Evolutionary conservation across 2,888 invertebrate genomes (phyloP).

Genomic region (Loripinus fragilis): DNA sequence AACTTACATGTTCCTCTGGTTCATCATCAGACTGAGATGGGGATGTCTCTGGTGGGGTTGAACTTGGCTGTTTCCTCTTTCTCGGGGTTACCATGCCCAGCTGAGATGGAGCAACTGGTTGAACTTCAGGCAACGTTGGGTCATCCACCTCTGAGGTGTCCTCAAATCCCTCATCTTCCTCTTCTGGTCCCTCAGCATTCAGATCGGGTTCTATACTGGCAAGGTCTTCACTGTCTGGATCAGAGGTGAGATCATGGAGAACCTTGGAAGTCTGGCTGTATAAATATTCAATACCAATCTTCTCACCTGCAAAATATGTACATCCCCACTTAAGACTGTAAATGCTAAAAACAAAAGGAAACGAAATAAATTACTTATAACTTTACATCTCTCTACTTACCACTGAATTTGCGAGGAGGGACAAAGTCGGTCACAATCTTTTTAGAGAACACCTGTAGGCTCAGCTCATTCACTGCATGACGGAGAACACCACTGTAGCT

Average conservation of each 20-base stretch:
- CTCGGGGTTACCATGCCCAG: slow-evolving; percentile 19
- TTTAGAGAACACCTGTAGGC: slow-evolving; percentile 30
- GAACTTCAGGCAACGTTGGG: slow-evolving; percentile 20
- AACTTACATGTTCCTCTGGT: slow-evolving; percentile 28
- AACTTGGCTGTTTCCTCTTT: slow-evolving; percentile 21
- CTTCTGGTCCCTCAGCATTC: background rate
- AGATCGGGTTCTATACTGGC: slow-evolving; percentile 3
- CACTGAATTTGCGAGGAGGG: slow-evolving; percentile 20
- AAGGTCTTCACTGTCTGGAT: slow-evolving; percentile 19
- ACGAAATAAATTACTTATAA: too few relatives aligned
- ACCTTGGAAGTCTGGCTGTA: slow-evolving; percentile 43
- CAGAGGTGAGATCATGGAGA: slow-evolving; percentile 25
- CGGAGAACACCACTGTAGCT: slow-evolving; percentile 40
- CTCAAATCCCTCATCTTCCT: slow-evolving; percentile 51
- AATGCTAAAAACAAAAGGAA: background rate
- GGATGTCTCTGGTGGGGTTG: slow-evolving; percentile 4
- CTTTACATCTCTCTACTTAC: background rate
- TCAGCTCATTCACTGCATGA: slow-evolving; percentile 39
- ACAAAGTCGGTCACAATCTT: slow-evolving; percentile 27
- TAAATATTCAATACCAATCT: slow-evolving; percentile 61
- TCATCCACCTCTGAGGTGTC: slow-evolving; percentile 36
- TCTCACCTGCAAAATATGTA: slow-evolving; percentile 46
- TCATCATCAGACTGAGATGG: slow-evolving; percentile 6
- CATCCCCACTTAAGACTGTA: too few relatives aligned
- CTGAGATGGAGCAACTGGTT: background rate